A percentile compares a stretch with the other conserved stretches of the same genome.
phyloP scores from a whole-genome alignment of 1,140 invertebrate genomes.

The Sinella curviseta region DNA sequence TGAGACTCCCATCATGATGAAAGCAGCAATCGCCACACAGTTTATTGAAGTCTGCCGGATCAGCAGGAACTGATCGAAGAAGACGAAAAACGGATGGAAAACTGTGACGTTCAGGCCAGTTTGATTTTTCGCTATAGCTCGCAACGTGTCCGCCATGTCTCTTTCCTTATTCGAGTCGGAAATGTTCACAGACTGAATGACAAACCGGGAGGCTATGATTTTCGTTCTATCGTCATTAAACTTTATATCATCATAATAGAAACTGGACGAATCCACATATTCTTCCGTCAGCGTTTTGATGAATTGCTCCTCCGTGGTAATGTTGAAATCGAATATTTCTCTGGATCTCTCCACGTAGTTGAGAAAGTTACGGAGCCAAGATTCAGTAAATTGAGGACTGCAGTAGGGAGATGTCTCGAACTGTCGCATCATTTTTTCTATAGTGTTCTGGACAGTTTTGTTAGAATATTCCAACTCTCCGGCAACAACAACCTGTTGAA shows the following conservation, averaged over 20 bases:
- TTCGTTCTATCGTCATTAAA: conserved; percentile 73
- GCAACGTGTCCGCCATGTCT: conserved; percentile 80
- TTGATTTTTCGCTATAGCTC: conserved; percentile 75
- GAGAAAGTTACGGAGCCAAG: conserved; percentile 83
- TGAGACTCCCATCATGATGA: conserved; percentile 95
- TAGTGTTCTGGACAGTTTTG: conserved; percentile 70
- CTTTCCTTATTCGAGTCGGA: conserved; percentile 86
- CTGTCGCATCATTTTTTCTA: conserved; percentile 75
- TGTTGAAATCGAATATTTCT: conserved; percentile 72
- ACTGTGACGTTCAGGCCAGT: conserved; percentile 76
- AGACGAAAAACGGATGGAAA: conserved; percentile 92
- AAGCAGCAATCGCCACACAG: conserved; percentile 85
- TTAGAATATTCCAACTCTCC: conserved; percentile 85
- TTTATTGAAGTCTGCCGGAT: conserved; percentile 90
- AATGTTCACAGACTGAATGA: conserved; percentile 86
- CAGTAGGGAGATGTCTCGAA: conserved; percentile 80
- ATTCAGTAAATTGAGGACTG: conserved; percentile 79
- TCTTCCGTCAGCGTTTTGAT: conserved; percentile 74
- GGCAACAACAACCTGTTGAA: conserved; percentile 75
- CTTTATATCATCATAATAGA: conserved; percentile 79
- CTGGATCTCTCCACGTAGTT: conserved; percentile 73
- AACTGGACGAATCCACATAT: conserved; percentile 71
- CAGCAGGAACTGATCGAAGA: conserved; percentile 92
- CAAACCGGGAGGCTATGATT: conserved; percentile 79
- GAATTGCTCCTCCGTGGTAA: conserved; percentile 72